These are phyloP conservation scores for western clawed frog (Xenopus tropicalis) DNA, from an alignment of 2,113 vertebrate genomes.

Conservation along the genomic window UCB_Xtro_10.0 CM004448.2:82570001-82570500, in stretches of 20 bases:
- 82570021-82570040: too few relatives aligned
- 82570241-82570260: slow-evolving; percentile 17
- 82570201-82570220: background rate
- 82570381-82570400: slow-evolving; percentile 4
- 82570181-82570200: slow-evolving; percentile 3
- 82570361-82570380: slow-evolving; percentile 13
- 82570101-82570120: too few relatives aligned
- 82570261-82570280: slow-evolving; percentile 28
- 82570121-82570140: too few relatives aligned
- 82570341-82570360: slow-evolving; percentile 25
- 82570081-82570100: too few relatives aligned
- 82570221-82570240: slow-evolving; percentile 2
- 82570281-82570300: slow-evolving; percentile 23
- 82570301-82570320: slow-evolving; percentile 31
- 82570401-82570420: slow-evolving; percentile 16
- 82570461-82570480: background rate
- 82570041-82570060: too few relatives aligned
- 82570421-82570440: background rate
- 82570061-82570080: too few relatives aligned
- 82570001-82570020: too few relatives aligned
- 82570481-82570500: too few relatives aligned
- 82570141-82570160: too few relatives aligned
- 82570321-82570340: slow-evolving; percentile 21
- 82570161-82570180: too few relatives aligned
- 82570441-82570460: slow-evolving; percentile 3